These are phyloP conservation scores for Lepisosteus oculatus DNA, from an alignment of 2,113 vertebrate species.

Conservation along the genomic window DNA sequence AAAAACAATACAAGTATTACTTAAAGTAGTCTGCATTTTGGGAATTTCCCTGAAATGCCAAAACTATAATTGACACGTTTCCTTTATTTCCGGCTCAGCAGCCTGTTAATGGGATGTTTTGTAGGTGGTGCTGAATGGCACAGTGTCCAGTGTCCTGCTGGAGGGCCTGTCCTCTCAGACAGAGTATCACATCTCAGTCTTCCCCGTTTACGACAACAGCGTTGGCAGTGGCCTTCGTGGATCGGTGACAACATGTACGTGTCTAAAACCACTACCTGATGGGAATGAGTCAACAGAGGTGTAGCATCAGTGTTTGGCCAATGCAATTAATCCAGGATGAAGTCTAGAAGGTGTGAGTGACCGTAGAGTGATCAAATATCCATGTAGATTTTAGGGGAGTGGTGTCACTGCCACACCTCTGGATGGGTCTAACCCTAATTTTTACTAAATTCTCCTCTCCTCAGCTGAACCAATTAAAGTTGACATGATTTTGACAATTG, in stretches of 20 bases:
- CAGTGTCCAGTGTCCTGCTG: constrained; percentile 59
- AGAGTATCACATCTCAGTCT: constrained; percentile 78
- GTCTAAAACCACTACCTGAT: background rate
- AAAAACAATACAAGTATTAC: too few species aligned
- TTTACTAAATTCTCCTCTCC: too few species aligned
- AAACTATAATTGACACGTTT: background rate
- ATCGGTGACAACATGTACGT: constrained; percentile 79
- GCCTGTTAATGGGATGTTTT: constrained; percentile 11
- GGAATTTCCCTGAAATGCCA: background rate
- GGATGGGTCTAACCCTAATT: too few species aligned
- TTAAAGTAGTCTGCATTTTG: background rate
- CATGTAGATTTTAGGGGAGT: too few species aligned
- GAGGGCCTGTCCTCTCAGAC: constrained; percentile 76
- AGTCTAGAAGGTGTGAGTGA: too few species aligned
- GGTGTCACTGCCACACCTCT: too few species aligned
- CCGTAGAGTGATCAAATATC: too few species aligned
- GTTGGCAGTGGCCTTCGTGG: constrained; percentile 73
- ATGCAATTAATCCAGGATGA: too few species aligned
- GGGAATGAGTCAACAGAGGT: too few species aligned
- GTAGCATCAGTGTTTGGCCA: too few species aligned
- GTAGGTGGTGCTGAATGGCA: constrained; percentile 75
- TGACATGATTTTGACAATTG: too few species aligned
- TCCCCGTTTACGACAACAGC: constrained; percentile 66
- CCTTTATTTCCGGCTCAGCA: background rate
- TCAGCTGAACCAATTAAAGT: too few species aligned